A percentile compares a stretch with the other conserved stretches of the same genome.
Evolutionary conservation across 2,888 invertebrate species (phyloP).

Genomic region (Thecophora atra): DNA sequence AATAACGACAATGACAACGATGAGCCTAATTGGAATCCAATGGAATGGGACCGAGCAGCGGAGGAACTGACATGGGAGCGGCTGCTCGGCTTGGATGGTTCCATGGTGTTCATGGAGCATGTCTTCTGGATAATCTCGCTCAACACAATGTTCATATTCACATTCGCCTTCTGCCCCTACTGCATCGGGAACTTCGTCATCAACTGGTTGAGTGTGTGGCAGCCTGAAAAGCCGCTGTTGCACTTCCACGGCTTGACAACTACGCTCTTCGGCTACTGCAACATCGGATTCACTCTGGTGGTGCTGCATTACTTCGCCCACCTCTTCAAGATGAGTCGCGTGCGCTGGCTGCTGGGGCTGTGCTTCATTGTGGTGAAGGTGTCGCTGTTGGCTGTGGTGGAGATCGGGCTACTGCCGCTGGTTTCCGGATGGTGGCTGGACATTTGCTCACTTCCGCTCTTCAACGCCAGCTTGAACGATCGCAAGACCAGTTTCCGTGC

Average conservation of each 20-base stretch:
- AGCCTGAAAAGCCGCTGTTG: slow-evolving; percentile 68
- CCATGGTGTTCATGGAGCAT: slow-evolving; percentile 96
- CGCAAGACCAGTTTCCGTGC: slow-evolving; percentile 87
- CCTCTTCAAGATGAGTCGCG: slow-evolving; percentile 79
- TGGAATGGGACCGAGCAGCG: slow-evolving; percentile 97
- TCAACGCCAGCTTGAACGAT: slow-evolving; percentile 84
- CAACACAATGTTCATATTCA: slow-evolving; percentile 94
- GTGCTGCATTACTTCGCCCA: slow-evolving; percentile 86
- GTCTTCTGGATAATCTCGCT: slow-evolving; percentile 99
- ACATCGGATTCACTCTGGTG: slow-evolving; percentile 85
- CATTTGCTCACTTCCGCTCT: slow-evolving; percentile 93
- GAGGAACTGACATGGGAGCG: slow-evolving; percentile 99
- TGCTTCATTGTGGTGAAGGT: slow-evolving; percentile 86
- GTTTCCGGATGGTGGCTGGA: slow-evolving; percentile 99
- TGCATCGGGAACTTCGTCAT: slow-evolving; percentile 91
- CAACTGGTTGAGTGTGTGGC: slow-evolving; percentile 71
- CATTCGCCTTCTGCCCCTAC: slow-evolving; percentile 97
- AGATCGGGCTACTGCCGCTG: slow-evolving; percentile 95
- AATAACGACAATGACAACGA: slow-evolving; percentile 66
- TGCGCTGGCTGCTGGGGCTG: slow-evolving; percentile 87
- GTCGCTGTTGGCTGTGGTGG: slow-evolving; percentile 92
- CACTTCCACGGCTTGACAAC: slow-evolving; percentile 95
- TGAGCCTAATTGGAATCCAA: slow-evolving; percentile 91
- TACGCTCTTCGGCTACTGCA: slow-evolving; percentile 91
- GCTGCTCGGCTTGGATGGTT: slow-evolving; percentile 93